A percentile compares a stretch with the other conserved stretches of the same genome.
These are phyloP conservation scores for Dasypolia templi DNA, from an alignment of 2,888 invertebrate genomes.

Conservation along the genomic window DNA sequence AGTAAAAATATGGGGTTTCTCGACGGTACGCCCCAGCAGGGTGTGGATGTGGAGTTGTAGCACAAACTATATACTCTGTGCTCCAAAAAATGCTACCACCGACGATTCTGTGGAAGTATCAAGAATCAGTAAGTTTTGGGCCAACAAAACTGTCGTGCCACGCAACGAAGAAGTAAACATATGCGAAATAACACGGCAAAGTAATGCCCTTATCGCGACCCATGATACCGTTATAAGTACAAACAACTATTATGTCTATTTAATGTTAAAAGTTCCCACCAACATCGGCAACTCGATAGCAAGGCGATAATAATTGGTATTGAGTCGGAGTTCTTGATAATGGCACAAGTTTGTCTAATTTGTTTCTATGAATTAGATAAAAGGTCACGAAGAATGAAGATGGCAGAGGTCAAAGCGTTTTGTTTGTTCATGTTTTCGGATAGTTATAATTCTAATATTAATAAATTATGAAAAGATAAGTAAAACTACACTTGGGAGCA, in stretches of 20 bases:
- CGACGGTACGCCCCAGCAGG: too few relatives aligned
- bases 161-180: neutral
- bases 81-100: too few relatives aligned
- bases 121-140: neutral
- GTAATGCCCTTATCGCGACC: constrained; percentile 29
- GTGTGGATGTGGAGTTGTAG: neutral
- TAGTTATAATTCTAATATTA: constrained; percentile 6
- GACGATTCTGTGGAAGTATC: neutral
- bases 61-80: too few relatives aligned
- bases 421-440: constrained; percentile 42
- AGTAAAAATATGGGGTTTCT: neutral
- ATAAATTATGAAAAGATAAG: too few relatives aligned
- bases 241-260: constrained; percentile 37
- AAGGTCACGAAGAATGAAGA: constrained; percentile 43
- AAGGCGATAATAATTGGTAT: constrained; percentile 50
- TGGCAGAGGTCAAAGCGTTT: constrained; percentile 47
- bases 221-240: constrained; percentile 22
- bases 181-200: neutral
- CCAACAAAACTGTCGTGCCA: neutral
- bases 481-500: neutral
- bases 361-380: constrained; percentile 55
- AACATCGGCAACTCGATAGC: constrained; percentile 50
- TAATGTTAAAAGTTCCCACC: constrained; percentile 52
- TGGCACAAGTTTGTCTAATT: constrained; percentile 51
- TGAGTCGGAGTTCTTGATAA: constrained; percentile 48